phyloP scores from a whole-genome alignment of 2,888 invertebrate genomes.

The Brachypterus glaber region DNA sequence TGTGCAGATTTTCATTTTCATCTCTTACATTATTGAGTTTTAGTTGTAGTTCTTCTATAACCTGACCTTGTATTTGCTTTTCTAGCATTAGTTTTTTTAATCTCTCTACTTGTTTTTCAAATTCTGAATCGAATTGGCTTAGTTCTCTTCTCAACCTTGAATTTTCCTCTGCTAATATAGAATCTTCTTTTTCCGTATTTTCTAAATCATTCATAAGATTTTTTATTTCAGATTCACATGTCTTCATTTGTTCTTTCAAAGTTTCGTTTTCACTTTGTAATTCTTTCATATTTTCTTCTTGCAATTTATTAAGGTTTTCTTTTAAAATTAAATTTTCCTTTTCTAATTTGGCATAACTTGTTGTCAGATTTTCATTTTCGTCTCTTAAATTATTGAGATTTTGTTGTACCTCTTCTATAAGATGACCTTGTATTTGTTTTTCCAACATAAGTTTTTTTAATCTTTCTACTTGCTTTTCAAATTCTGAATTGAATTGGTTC shows the following conservation, averaged over 20 bases:
- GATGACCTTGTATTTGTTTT: no score
- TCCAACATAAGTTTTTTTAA: slow-evolving; percentile 15
- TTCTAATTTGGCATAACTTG: slow-evolving; percentile 13
- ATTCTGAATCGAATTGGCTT: neutral
- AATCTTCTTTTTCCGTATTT: neutral
- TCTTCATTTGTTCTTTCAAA: slow-evolving; percentile 14
- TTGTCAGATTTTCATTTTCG: no score
- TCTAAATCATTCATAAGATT: slow-evolving; percentile 16
- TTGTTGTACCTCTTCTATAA: no score
- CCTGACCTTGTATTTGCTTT: no score
- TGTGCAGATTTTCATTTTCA: slow-evolving; percentile 14
- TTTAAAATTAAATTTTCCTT: slow-evolving; percentile 16
- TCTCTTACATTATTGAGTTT: no score
- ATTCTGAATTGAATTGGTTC: slow-evolving; percentile 1
- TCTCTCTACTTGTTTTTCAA: slow-evolving; percentile 15
- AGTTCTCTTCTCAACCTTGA: neutral
- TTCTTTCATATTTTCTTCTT: slow-evolving; percentile 17
- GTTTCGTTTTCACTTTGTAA: slow-evolving; percentile 18
- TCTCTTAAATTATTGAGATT: no score
- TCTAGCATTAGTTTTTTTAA: slow-evolving; percentile 15
- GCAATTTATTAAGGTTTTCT: no score
- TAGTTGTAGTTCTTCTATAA: no score
- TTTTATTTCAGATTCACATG: slow-evolving; percentile 13
- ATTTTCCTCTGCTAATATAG: slow-evolving; percentile 7
- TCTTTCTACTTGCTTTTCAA: slow-evolving; percentile 15